Base-by-base conservation (phyloP, 2,888 invertebrate genomes). In the Orthosia cruda region DNA sequence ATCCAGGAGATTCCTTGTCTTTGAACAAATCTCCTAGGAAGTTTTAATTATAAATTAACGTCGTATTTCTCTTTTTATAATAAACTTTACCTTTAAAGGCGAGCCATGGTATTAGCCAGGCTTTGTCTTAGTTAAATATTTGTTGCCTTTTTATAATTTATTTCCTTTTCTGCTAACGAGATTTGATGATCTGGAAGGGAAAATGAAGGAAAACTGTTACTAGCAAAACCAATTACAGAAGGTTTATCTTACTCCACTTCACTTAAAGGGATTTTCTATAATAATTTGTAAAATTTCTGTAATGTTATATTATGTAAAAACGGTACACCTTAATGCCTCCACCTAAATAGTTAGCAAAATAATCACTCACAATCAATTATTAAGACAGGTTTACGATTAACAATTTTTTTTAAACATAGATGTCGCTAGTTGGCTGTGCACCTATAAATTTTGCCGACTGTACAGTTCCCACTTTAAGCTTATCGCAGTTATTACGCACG, bases 401-500 rank as follows among this genome's bases (percentile, higher is more conserved):
- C 12, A 15, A 47, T 20, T 40, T 4, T n/a, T 20, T 18, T 45
- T 7, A n/a, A 58, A 59, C 7, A 49, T 11, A 64, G n/a, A 77
- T 74, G 58, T 69, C 69, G 52, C 47, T 45, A 72, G 40, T 23
- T 64, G 12, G n/a, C 16, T 26, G 20, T 20, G 16, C 20, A 55
- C 64, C 9, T 20, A 64, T 49, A 16, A 59, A 5, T 54, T 73
- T 73, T 61, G 54, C 64, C 23, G 40, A 61, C 45, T 54, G 64
- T 77, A 80, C 59, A 55, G 26, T 55, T 63, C 23, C 7, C 64
- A 67, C 50, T 75, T 49, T 81, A 68, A 81, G 75, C 59, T 59
- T 68, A 79, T 81, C 58, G 23, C 45, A 67, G 64, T 81, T 64
- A 74, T 74, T 81, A 67, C 59, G 68, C 50, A 50, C 75, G 54